Base-by-base conservation (phyloP, 2,113 vertebrate species). In the Petrocephalus microphthalmus region DNA sequence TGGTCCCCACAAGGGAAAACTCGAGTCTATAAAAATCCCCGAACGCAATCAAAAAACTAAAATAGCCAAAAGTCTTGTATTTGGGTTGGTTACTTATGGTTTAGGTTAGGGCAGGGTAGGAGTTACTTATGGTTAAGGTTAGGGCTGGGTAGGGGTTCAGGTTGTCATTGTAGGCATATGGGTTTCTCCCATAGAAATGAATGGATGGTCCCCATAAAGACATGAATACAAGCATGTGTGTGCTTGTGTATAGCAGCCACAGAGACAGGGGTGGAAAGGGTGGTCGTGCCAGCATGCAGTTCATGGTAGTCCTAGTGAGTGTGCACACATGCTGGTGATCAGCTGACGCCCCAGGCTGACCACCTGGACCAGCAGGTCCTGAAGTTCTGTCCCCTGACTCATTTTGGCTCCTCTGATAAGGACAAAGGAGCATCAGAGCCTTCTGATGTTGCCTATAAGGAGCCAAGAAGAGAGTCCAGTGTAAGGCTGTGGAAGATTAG, bases 391-490 rank as follows among this genome's bases (percentile, higher is more conserved):
- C 81, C 42, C 49, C 74, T 52, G 57, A 7, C 87, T 95, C 92
- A 94, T 90, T 95, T 95, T 0, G 93, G 85, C 82, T 95, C 94
- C 86, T 95, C 95, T 2, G 90, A 92, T 85, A 95, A 94, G 78
- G 94, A 92, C 1, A 92, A 91, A 0, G 92, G 92, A 1, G 90
- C 90, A 84, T 95, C 94, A 0, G 92, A 90, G 90, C 91, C 92
- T 8, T 95, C 94, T 0, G 93, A 85, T 88, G 91, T 89, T 90
- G 95, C 95, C 95, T 96, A 92, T 1, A 83, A 25, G 89, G n/a
- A 88, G 67, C 47, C 51, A 86, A 71, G 15, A 33, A 64, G 11
- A 64, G 11, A 33, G 25, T 22, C 13, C 5, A 78, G 15, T 25
- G 37, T 42, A 53, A 88, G 53, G 13, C 52, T 33, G 29, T 47